Conservation (phyloP, 2,888 invertebrate species). For the Fragum sueziense region DNA sequence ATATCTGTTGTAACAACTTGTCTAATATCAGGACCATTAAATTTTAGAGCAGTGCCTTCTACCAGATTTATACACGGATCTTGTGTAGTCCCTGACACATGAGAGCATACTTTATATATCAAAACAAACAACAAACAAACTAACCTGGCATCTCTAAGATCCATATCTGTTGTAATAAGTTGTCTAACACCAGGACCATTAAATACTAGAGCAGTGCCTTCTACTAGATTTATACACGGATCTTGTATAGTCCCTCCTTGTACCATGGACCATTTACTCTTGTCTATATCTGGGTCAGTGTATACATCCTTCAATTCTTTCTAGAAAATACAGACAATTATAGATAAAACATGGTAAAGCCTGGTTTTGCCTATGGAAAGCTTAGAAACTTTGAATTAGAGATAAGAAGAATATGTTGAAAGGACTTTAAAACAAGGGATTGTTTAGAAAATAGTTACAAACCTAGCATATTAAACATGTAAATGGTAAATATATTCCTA, state of each 20-base stretch:
- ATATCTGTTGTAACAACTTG: constrained; percentile 78
- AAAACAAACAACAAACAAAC: no score
- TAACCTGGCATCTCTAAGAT: constrained; percentile 81
- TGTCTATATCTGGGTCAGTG: constrained; percentile 67
- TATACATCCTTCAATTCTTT: constrained; percentile 79
- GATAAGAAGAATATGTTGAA: no score
- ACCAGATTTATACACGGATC: constrained; percentile 63
- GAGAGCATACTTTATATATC: no score
- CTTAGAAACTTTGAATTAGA: no score
- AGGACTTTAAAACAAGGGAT: no score
- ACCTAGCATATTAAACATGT: no score
- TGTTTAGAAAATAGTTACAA: no score
- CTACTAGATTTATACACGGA: constrained; percentile 76
- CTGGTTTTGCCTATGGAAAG: no score
- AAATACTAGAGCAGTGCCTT: constrained; percentile 77
- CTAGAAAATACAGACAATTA: no score
- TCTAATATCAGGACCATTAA: constrained; percentile 75
- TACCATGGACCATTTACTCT: constrained; percentile 75
- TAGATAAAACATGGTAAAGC: no score
- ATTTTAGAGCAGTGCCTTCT: constrained; percentile 77
- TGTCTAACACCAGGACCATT: constrained; percentile 76
- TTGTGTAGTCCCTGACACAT: constrained; percentile 64
- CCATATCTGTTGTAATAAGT: constrained; percentile 78
- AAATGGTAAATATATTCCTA: no score
- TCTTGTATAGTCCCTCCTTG: constrained; percentile 77